phyloP scores from a whole-genome alignment of 1,140 invertebrate genomes.

The Drosophila pandora region DNA sequence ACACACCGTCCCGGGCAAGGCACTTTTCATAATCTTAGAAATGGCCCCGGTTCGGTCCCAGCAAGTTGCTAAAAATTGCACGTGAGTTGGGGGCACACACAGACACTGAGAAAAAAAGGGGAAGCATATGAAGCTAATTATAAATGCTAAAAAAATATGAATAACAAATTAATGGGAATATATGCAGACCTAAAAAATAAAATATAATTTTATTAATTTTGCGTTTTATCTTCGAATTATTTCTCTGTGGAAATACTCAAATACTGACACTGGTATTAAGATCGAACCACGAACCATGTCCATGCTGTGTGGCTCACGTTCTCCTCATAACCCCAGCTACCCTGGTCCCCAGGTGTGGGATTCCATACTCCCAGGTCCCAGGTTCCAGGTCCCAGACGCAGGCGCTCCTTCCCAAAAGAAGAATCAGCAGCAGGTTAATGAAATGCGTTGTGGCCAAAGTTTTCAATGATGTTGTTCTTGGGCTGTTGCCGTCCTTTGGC shows the following conservation, averaged over 20 bases:
- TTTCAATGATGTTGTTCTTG: slow-evolving; percentile 65
- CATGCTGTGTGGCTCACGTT: slow-evolving; percentile 51
- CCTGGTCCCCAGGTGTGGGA: slow-evolving; percentile 5
- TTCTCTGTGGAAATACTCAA: slow-evolving; percentile 28
- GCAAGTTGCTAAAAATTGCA: slow-evolving; percentile 44
- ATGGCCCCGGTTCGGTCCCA: slow-evolving; percentile 33
- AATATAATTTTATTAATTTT: background rate
- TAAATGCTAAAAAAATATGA: background rate
- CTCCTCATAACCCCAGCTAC: slow-evolving; percentile 29
- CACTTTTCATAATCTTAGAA: slow-evolving; percentile 80
- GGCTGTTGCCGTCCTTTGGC: slow-evolving; percentile 23
- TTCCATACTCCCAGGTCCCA: slow-evolving; percentile 16
- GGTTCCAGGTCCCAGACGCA: slow-evolving; percentile 18
- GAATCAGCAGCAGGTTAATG: slow-evolving; percentile 70
- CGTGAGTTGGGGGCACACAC: slow-evolving; percentile 17
- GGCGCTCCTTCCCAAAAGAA: slow-evolving; percentile 16
- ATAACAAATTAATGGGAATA: background rate
- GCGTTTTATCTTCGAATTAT: background rate
- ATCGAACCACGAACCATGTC: slow-evolving; percentile 53
- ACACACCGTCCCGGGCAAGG: slow-evolving; percentile 28
- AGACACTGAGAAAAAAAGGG: background rate
- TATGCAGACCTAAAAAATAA: background rate
- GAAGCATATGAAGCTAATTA: background rate
- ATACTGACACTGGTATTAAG: slow-evolving; percentile 50
- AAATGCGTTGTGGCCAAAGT: slow-evolving; percentile 71